A percentile compares a stretch with the other conserved stretches of the same genome.
phyloP scores from a whole-genome alignment of 2,797 vertebrate genomes.

The Enteromius anoplus region DNA sequence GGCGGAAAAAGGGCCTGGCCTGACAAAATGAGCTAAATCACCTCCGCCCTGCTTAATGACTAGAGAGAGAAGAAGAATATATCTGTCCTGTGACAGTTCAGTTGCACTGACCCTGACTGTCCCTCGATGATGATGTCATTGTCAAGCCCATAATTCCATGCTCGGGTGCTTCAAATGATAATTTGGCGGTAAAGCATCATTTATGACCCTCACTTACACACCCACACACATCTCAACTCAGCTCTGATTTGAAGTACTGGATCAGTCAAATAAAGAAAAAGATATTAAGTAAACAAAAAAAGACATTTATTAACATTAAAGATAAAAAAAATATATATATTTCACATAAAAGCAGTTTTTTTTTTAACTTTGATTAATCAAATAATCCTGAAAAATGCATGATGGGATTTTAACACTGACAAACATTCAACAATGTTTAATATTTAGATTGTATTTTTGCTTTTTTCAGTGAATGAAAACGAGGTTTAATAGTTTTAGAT shows the following conservation, averaged over 20 bases:
- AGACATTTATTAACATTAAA: not conserved
- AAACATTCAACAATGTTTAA: not conserved
- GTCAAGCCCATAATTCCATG: slow-evolving; percentile 67
- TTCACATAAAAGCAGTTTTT: not conserved
- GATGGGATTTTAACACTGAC: not conserved
- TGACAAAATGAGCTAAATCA: slow-evolving; percentile 1
- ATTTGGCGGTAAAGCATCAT: slow-evolving; percentile 64
- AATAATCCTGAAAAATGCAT: not conserved
- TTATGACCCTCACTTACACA: slow-evolving; percentile 61
- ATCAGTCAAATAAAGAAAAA: not conserved
- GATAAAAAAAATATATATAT: no score
- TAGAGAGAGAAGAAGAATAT: not conserved
- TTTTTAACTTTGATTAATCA: not conserved
- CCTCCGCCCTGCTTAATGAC: not conserved
- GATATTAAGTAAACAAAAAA: not conserved
- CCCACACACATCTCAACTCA: slow-evolving; percentile 54
- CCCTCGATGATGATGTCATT: slow-evolving; percentile 59
- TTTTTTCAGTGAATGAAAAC: not conserved
- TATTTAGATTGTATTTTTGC: not conserved
- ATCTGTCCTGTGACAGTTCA: slow-evolving; percentile 24
- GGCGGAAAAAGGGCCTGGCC: not conserved
- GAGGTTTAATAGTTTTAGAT: not conserved
- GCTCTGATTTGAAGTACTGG: slow-evolving; percentile 45
- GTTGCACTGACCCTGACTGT: slow-evolving; percentile 52
- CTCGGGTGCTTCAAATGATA: slow-evolving; percentile 60